phyloP scores from a whole-genome alignment of 2,888 invertebrate genomes.

The Epistrophe eligans region DNA sequence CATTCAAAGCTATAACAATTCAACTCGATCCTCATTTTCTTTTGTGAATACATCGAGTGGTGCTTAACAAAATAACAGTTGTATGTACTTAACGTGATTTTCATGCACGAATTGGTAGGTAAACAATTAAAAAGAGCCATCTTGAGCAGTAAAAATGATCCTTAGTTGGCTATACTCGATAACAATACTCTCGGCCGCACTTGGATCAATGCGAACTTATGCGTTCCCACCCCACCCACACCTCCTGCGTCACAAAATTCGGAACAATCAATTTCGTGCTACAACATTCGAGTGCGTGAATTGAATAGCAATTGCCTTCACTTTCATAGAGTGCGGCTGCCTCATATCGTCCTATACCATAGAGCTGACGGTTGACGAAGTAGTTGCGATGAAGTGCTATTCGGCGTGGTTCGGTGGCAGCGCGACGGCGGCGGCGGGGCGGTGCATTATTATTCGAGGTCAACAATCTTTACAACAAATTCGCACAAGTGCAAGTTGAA shows the following conservation, averaged over 20 bases:
- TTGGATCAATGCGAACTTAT: conserved; percentile 57
- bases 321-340: conserved; percentile 67
- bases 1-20: conserved; percentile 6
- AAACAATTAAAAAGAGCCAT: conserved; percentile 42
- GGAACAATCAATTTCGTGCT: conserved; percentile 74
- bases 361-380: too few relatives aligned
- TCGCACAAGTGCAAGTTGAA: conserved; percentile 74
- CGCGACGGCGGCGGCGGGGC: not conserved
- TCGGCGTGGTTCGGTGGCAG: too few relatives aligned
- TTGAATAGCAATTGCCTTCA: conserved; percentile 73
- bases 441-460: conserved; percentile 59
- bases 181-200: conserved; percentile 52
- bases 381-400: not conserved
- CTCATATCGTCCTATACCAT: conserved; percentile 25
- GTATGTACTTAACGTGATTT: conserved; percentile 60
- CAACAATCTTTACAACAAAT: conserved; percentile 71
- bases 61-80: conserved; percentile 59
- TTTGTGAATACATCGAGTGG: conserved; percentile 22
- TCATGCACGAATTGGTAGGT: conserved; percentile 56
- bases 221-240: conserved; percentile 61
- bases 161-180: conserved; percentile 33
- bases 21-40: conserved; percentile 20
- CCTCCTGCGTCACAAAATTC: conserved; percentile 68
- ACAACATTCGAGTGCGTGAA: conserved; percentile 67
- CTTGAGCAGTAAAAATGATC: conserved; percentile 35